Percentiles rank a stretch among this genome's conserved stretches.
Conservation (phyloP, 2,888 invertebrate species). For the Lysandra coridon region DNA sequence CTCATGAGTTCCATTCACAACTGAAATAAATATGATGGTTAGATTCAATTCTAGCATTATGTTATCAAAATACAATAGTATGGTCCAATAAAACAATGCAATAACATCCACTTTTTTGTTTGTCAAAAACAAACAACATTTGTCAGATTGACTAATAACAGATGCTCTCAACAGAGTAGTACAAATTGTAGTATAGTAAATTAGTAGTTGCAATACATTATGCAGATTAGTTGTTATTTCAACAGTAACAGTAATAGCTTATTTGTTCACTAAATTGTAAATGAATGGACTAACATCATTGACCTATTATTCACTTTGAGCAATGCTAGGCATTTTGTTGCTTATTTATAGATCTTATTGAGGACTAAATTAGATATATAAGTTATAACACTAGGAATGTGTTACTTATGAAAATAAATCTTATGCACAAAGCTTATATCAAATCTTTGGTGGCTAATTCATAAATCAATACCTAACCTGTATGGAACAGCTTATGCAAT, state of each 20-base stretch:
- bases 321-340: background rate
- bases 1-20: slow-evolving; percentile 86
- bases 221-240: background rate
- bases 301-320: background rate
- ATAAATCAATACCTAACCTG: background rate
- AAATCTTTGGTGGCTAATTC: background rate
- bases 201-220: background rate
- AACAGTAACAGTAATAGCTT: background rate
- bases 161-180: background rate
- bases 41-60: background rate
- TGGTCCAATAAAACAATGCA: too few relatives aligned
- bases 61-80: background rate
- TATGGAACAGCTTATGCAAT: background rate
- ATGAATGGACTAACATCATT: background rate
- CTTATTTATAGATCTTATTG: background rate
- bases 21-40: slow-evolving; percentile 54
- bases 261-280: background rate
- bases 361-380: background rate
- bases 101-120: too few relatives aligned
- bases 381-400: background rate
- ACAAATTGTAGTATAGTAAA: background rate
- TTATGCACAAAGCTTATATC: background rate
- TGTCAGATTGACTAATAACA: background rate
- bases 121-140: too few relatives aligned
- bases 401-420: background rate